These are phyloP conservation scores for Phortica magna DNA, from an alignment of 2,888 invertebrate genomes.

Conservation along the genomic window DNA sequence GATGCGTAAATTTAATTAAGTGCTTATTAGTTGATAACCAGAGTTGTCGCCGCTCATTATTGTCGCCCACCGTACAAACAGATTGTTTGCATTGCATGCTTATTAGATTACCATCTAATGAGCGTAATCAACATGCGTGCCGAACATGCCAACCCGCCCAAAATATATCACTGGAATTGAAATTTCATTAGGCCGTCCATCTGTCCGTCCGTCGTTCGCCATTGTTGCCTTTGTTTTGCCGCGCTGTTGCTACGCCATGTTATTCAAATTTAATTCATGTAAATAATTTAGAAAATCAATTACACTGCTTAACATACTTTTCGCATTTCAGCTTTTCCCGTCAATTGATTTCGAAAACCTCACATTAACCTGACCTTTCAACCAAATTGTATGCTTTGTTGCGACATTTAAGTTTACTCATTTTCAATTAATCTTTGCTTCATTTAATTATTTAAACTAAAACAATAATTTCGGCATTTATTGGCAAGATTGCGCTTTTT, in stretches of 20 bases:
- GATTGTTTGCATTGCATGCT: conserved; percentile 15
- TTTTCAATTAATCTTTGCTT: too few relatives aligned
- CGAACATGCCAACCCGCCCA: not conserved
- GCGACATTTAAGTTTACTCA: too few relatives aligned
- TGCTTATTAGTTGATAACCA: conserved; percentile 60
- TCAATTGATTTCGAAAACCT: too few relatives aligned
- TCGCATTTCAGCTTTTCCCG: too few relatives aligned
- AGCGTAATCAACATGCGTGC: conserved; percentile 5
- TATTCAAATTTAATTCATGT: not conserved
- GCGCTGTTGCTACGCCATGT: not conserved
- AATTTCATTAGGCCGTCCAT: not conserved
- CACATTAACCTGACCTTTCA: too few relatives aligned
- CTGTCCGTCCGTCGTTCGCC: not conserved
- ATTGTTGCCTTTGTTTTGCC: too few relatives aligned
- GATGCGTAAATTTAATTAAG: conserved; percentile 60
- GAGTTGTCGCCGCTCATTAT: not conserved
- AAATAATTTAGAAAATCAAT: too few relatives aligned
- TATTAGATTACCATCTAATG: conserved; percentile 23
- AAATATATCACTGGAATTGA: not conserved
- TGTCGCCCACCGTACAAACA: not conserved
- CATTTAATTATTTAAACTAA: too few relatives aligned
- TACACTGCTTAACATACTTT: too few relatives aligned
- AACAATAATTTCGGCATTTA: too few relatives aligned
- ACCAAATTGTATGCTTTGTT: too few relatives aligned
- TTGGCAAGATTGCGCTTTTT: too few relatives aligned